Evolutionary conservation across 2,888 invertebrate genomes (phyloP), one percentile per base, ranked within the genome.

Genomic region (Serripes groenlandicus): DNA sequence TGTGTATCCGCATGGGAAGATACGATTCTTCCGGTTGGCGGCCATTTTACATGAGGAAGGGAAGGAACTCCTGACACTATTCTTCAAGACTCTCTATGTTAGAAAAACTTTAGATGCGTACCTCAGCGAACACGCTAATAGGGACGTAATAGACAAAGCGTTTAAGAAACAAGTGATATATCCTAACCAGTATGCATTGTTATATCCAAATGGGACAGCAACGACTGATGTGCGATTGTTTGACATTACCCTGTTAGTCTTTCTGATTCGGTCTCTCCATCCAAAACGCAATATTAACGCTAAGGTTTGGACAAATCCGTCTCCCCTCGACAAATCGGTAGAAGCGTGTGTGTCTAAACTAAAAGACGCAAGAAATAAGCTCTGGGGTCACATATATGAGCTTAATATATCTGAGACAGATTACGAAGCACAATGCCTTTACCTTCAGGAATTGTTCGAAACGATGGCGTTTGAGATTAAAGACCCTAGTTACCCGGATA

Each of bases 31-130:
- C 64, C 64, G 64, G 21, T 35, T 64, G 7, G 64, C 64, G 2
- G 21, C 64, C 32, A 64, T 64, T 3, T 23, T 64, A 34, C 64
- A 64, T 35, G 64, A 64, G n/a, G 64, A 64, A n/a, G 64, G 64
- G 23, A 34, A 23, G 64, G 34, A 18, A 35, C 64, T 64, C n/a
- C 30, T 64, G 64, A 18, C 30, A 3, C 23, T 64, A 21, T 64
- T 34, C 35, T 64, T 64, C 30, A 35, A 64, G 35, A 64, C 64
- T 23, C 35, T 34, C 7, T 64, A 34, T 34, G n/a, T 9, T 34
- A n/a, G 64, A 1, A 64, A 30, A 34, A 64, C 64, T 18, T n/a
- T 64, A 35, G 64, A 35, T 34, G 64, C 35, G 9, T 64, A 28
- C 64, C 64, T 64, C 9, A 64, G 35, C 18, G 35, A 64, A 34